Evolutionary conservation across 2,797 vertebrate species (phyloP).

Genomic region (Gephyroberyx darwinii): DNA sequence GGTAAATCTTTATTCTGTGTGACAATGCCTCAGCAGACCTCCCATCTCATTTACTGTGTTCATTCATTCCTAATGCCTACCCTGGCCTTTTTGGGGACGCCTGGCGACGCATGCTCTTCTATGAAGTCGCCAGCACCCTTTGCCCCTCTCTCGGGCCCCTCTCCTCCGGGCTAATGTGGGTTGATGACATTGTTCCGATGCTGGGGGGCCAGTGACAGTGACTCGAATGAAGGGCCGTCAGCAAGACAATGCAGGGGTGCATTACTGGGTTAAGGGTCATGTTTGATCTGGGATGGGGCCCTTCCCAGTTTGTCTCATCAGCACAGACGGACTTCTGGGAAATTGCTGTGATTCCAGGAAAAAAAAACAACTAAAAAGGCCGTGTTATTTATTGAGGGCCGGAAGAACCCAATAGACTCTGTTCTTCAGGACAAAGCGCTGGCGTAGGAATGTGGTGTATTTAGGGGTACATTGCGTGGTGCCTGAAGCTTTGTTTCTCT

Average conservation of each 20-base stretch:
- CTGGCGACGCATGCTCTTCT: conserved; percentile 44
- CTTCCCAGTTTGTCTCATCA: conserved; percentile 66
- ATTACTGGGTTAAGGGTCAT: conserved; percentile 70
- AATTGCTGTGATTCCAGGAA: conserved; percentile 60
- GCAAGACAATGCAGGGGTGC: conserved; percentile 71
- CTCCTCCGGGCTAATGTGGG: conserved; percentile 51
- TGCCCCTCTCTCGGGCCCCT: conserved; percentile 49
- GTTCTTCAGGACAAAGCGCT: conserved; percentile 33
- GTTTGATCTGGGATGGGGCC: conserved; percentile 75
- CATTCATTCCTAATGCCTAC: conserved; percentile 57
- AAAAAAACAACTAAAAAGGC: conserved; percentile 18
- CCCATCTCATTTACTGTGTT: conserved; percentile 60
- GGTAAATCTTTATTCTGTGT: conserved; percentile 59
- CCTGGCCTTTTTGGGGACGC: conserved; percentile 43
- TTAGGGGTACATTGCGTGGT: conserved; percentile 9
- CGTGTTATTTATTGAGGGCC: conserved; percentile 21
- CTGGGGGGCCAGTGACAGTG: conserved; percentile 64
- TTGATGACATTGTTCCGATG: conserved; percentile 69
- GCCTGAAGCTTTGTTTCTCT: conserved; percentile 1
- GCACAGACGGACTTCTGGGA: conserved; percentile 72
- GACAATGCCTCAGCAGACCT: conserved; percentile 46
- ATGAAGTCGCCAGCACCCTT: conserved; percentile 53
- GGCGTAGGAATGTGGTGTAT: conserved; percentile 28
- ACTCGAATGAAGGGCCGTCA: conserved; percentile 62
- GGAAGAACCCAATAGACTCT: conserved; percentile 12